A percentile compares a stretch with the other conserved stretches of the same genome.
Conservation (phyloP, 2,113 vertebrate genomes). For the Aegithalos caudatus region DNA sequence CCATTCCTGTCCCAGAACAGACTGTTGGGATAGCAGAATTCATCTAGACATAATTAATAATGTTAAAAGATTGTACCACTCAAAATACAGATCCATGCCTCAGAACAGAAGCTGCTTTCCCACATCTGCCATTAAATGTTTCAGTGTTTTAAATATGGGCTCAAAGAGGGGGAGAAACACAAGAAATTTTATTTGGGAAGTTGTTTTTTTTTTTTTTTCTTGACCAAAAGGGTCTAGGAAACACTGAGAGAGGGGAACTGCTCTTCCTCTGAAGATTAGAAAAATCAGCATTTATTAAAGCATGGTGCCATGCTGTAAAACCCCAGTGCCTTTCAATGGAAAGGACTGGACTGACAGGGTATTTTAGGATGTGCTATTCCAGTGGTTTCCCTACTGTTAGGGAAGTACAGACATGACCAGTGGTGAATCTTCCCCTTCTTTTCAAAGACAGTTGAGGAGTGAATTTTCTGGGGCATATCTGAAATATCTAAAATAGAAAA, state of each 20-base stretch:
- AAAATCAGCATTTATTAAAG: constrained; percentile 13
- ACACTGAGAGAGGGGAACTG: not conserved
- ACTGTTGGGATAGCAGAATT: not conserved
- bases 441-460: not conserved
- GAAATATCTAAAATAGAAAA: not conserved
- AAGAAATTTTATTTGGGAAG: not conserved
- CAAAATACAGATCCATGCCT: not conserved
- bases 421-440: not conserved
- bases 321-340: not conserved
- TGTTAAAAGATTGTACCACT: not conserved
- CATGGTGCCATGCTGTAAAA: not conserved
- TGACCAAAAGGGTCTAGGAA: not conserved
- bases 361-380: not conserved
- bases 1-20: not conserved
- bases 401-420: not conserved
- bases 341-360: not conserved
- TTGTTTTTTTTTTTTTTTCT: not conserved
- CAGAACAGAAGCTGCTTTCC: not conserved
- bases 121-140: not conserved
- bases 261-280: not conserved
- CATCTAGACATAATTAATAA: not conserved
- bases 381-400: not conserved
- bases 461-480: not conserved
- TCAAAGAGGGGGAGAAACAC: not conserved
- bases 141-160: not conserved